These are phyloP conservation scores for Streblospio benedicti DNA, from an alignment of 1,140 invertebrate genomes.

Conservation along the genomic window DNA sequence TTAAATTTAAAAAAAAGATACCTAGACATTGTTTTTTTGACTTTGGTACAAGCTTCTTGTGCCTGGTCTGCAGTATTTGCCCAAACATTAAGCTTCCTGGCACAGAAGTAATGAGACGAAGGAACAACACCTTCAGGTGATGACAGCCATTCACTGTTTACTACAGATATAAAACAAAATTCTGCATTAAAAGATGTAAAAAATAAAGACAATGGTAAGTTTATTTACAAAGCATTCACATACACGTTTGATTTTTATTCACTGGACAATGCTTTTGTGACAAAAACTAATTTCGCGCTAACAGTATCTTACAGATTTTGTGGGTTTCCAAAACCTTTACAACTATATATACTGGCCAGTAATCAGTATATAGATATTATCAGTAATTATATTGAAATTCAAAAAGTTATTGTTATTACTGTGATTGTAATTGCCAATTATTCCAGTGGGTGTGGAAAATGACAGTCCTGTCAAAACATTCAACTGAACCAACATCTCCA, in stretches of 20 bases:
- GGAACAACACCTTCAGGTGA: constrained; percentile 24
- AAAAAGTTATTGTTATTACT: constrained; percentile 23
- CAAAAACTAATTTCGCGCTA: too few relatives aligned
- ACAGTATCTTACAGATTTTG: too few relatives aligned
- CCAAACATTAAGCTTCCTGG: constrained; percentile 37
- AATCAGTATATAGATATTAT: too few relatives aligned
- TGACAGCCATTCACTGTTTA: constrained; percentile 36
- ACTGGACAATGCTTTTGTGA: too few relatives aligned
- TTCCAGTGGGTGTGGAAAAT: constrained; percentile 37
- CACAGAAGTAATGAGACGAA: constrained; percentile 33
- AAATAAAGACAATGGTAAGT: too few relatives aligned
- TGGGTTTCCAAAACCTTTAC: too few relatives aligned
- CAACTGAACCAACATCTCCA: constrained; percentile 35
- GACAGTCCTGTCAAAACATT: constrained; percentile 31
- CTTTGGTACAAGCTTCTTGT: constrained; percentile 28
- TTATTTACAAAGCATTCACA: too few relatives aligned
- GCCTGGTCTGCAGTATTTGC: constrained; percentile 35
- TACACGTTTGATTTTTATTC: too few relatives aligned
- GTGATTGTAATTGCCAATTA: constrained; percentile 38
- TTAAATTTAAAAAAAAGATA: too few relatives aligned
- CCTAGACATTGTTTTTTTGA: constrained; percentile 24
- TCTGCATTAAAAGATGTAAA: too few relatives aligned
- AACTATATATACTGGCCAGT: too few relatives aligned
- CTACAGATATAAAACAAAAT: constrained; percentile 23
- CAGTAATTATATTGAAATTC: too few relatives aligned